phyloP scores from a whole-genome alignment of 2,113 vertebrate species.

The Astur gentilis region DNA sequence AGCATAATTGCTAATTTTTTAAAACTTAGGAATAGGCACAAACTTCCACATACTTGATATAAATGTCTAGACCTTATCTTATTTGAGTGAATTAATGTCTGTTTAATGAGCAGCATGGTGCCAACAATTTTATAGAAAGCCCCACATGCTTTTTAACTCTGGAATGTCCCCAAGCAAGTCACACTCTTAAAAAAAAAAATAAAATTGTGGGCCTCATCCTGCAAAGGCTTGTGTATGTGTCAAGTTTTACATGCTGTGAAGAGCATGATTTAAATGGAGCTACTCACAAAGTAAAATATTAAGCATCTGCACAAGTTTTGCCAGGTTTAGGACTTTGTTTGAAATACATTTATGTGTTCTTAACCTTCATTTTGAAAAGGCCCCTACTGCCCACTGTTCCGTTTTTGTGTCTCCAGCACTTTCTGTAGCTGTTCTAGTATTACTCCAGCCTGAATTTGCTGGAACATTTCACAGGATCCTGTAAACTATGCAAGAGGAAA shows the following conservation, averaged over 20 bases:
- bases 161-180: slow-evolving; percentile 42
- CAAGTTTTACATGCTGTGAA: slow-evolving; percentile 8
- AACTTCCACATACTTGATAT: neutral
- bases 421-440: neutral
- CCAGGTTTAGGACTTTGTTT: neutral
- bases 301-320: neutral
- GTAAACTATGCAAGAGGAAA: neutral
- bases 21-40: neutral
- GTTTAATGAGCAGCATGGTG: slow-evolving; percentile 19
- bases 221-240: slow-evolving; percentile 3
- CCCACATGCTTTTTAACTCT: neutral
- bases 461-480: neutral
- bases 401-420: neutral
- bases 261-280: slow-evolving; percentile 1
- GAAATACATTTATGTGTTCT: neutral
- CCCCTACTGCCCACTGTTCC: neutral
- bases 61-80: slow-evolving; percentile 35
- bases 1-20: neutral
- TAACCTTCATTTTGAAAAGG: neutral
- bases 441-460: neutral
- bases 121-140: slow-evolving; percentile 29
- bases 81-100: neutral
- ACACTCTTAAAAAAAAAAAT: neutral
- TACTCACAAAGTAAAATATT: neutral
- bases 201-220: neutral